phyloP scores from a whole-genome alignment of 2,113 vertebrate genomes.

The Hystrix brachyura region DNA sequence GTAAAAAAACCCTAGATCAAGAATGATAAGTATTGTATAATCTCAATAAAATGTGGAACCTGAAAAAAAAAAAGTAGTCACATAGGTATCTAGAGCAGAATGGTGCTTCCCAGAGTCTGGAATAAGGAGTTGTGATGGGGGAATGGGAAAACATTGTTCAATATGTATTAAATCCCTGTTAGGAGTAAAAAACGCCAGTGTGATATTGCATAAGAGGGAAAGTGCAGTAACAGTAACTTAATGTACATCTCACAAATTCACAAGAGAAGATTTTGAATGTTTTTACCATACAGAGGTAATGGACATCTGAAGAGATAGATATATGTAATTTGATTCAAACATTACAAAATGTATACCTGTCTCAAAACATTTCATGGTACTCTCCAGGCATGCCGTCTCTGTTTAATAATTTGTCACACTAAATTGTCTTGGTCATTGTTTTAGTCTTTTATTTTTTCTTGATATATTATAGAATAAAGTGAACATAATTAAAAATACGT shows the following conservation, averaged over 20 bases:
- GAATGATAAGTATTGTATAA: background rate
- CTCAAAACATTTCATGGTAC: background rate
- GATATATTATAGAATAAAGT: background rate
- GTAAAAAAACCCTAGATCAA: background rate
- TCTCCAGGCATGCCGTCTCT: background rate
- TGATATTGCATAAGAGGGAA: background rate
- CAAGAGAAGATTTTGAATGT: background rate
- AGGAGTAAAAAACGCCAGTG: background rate
- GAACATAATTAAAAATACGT: background rate
- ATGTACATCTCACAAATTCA: background rate
- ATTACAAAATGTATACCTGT: too few relatives aligned
- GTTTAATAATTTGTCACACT: background rate
- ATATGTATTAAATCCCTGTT: background rate
- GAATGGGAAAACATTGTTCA: too few relatives aligned
- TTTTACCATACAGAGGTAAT: background rate
- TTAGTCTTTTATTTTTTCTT: background rate
- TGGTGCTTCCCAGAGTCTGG: background rate
- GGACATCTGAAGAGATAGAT: too few relatives aligned
- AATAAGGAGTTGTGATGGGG: background rate
- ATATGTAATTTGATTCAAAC: too few relatives aligned
- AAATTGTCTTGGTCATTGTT: background rate
- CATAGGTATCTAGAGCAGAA: background rate
- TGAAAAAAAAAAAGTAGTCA: background rate
- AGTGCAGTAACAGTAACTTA: background rate
- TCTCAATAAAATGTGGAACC: background rate